Base-by-base conservation (phyloP, 2,797 vertebrate species). In the Onychomys arenicola region DNA sequence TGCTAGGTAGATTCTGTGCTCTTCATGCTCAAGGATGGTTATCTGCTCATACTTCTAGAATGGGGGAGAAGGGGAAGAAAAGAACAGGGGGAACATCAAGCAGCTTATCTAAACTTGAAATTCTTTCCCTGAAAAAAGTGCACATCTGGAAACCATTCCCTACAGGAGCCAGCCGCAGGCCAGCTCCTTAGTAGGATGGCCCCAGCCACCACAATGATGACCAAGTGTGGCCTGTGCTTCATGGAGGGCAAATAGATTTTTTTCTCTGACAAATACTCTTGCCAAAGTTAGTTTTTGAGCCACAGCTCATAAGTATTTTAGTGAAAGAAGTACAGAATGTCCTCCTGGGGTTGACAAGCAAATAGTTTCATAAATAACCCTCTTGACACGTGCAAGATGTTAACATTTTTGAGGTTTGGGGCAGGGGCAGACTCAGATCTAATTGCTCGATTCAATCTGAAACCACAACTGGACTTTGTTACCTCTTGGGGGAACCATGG, bases 331-430 rank as follows among this genome's bases (percentile, higher is more conserved):
- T 97, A 98, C 98, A 85, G 98, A 98, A 98, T 97, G 98, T 98
- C 96, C 98, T 98, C 90, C 97, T 96, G 96, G 91, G 96, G 91
- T 97, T 98, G 97, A 98, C 97, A 95, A 97, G 97, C 96, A 98
- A 98, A 96, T 91, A 97, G 95, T 98, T 98, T 97, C 97, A 98
- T 97, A 98, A 98, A 98, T 98, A 98, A 98, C 81, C 82, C 95
- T 97, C 95, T 93, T 98, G 98, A 98, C 73, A 98, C 49, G 0
- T 97, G 97, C 96, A 98, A 98, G 97, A 95, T 97, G 94, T 96
- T 97, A 97, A 97, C 83, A 96, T 98, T 97, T 98, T 97, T 98
- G 96, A 98, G 82, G 78, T 98, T 97, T 97, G 34, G 89, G 95
- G 97, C 90, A 98, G 89, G 75, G 96, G 94, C 46, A 97, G 97